These are phyloP conservation scores for Pocillopora damicornis DNA, from an alignment of 64 coral and sea anemone species.

Conservation along the genomic window DNA sequence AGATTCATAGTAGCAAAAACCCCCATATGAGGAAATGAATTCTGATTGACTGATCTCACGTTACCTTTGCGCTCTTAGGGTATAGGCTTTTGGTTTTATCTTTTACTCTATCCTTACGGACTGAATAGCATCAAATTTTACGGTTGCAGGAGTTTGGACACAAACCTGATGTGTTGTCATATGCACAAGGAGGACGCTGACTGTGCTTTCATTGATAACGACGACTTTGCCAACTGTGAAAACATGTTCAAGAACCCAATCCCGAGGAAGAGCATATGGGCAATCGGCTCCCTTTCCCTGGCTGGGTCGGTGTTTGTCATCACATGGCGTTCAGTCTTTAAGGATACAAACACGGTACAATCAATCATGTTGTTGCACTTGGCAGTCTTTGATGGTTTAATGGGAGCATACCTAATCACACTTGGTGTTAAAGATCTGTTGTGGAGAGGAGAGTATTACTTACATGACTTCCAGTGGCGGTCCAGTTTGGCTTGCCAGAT, in stretches of 20 bases:
- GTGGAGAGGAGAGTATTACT: not conserved
- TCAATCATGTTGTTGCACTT: not conserved
- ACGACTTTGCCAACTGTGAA: not conserved
- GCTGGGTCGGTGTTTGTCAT: not conserved
- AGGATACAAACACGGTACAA: not conserved
- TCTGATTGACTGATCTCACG: too few species aligned
- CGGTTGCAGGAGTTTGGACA: too few species aligned
- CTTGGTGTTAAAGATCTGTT: not conserved
- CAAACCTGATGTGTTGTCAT: too few species aligned
- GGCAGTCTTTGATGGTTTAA: not conserved
- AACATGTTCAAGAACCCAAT: not conserved
- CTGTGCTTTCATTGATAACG: not conserved
- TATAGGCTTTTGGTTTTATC: too few species aligned
- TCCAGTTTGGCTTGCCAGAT: not conserved
- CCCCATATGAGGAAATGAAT: too few species aligned
- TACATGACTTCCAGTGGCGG: conserved; percentile 3
- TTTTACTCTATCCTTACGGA: too few species aligned
- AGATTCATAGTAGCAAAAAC: too few species aligned
- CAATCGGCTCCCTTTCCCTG: not conserved
- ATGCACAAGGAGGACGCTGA: not conserved
- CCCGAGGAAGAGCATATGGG: not conserved
- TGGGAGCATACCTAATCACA: not conserved
- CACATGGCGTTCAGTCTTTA: not conserved
- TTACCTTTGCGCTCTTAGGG: too few species aligned
- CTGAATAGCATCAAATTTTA: too few species aligned